These are phyloP conservation scores for Oryzias woworae DNA, from an alignment of 2,113 vertebrate species.

Conservation along the genomic window DNA sequence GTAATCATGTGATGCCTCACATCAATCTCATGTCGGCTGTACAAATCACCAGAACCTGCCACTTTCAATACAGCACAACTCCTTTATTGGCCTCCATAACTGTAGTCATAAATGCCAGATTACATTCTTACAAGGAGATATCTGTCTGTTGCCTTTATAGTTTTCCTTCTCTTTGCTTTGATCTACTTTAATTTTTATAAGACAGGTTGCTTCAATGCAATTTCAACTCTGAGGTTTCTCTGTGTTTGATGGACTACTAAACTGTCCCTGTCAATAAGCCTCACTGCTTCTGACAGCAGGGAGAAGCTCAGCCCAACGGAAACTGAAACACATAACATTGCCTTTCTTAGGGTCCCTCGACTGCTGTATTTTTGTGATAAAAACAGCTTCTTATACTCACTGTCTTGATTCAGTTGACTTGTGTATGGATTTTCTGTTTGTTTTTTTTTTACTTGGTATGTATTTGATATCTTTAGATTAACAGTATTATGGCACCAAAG, in stretches of 20 bases:
- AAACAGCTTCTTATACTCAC: too few relatives aligned
- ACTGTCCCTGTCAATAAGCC: too few relatives aligned
- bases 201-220: constrained; percentile 2
- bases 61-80: constrained; percentile 38
- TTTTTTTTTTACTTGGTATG: too few relatives aligned
- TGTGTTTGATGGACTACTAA: background rate
- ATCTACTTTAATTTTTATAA: constrained; percentile 20
- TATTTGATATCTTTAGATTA: too few relatives aligned
- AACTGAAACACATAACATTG: too few relatives aligned
- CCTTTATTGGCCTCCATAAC: constrained; percentile 34
- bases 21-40: constrained; percentile 44
- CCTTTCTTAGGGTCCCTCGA: too few relatives aligned
- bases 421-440: too few relatives aligned
- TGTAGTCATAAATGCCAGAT: constrained; percentile 36
- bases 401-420: too few relatives aligned
- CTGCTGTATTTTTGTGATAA: too few relatives aligned
- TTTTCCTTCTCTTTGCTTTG: constrained; percentile 11
- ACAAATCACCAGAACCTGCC: constrained; percentile 49
- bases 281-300: too few relatives aligned
- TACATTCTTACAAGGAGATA: constrained; percentile 24
- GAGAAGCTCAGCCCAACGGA: too few relatives aligned
- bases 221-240: background rate
- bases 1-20: constrained; percentile 56
- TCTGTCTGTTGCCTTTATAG: background rate
- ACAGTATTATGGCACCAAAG: too few relatives aligned